Evolutionary conservation across 2,888 invertebrate species (phyloP), one percentile per base, ranked within the genome.

Genomic region (Oligia strigilis): DNA sequence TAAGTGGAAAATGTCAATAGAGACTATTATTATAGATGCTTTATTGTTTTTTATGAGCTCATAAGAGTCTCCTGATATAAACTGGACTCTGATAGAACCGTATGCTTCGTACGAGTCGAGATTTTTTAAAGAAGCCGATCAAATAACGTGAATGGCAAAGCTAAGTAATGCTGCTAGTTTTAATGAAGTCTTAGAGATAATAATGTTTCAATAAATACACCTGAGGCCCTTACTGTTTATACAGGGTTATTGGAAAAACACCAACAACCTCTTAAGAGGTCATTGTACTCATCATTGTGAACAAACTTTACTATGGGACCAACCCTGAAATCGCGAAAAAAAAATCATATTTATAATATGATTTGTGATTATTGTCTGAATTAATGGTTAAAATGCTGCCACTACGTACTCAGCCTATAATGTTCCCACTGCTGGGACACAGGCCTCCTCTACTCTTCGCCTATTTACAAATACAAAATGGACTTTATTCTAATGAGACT

Each of bases 1-100:
- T 96, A 65, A 83, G 75, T 72, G 19, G 19, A 29, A 46, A 17
- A 43, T 46, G 8, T 13, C 23, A 36, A 58, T 58, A 23, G 13
- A 29, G 62, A 17, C 5, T 58, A 9, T 43, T 43, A 55, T 43
- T 23, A 23, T 13, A 8, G 4, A 8, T 13, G 19, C 13, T 64
- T 58, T 19, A 43, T 8, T 17, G n/a, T n/a, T 58, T n/a, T 60
- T 36, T 17, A 64, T 17, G 62, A 64, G 62, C 8, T 17, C 36
- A 17, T 36, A 17, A 36, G 14, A 62, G 17, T 8, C 17, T 17
- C 29, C 2, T 64, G 62, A 17, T 64, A 8, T 9, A 36, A 19
- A 36, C 36, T 36, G 36, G 17, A 64, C 36, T 4, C 9, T 64
- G 36, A 36, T 64, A 29, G 29, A 36, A 36, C 4, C 9, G 9